Conservation (phyloP, 2,797 vertebrate genomes). For the Enteromius mattozi region DNA sequence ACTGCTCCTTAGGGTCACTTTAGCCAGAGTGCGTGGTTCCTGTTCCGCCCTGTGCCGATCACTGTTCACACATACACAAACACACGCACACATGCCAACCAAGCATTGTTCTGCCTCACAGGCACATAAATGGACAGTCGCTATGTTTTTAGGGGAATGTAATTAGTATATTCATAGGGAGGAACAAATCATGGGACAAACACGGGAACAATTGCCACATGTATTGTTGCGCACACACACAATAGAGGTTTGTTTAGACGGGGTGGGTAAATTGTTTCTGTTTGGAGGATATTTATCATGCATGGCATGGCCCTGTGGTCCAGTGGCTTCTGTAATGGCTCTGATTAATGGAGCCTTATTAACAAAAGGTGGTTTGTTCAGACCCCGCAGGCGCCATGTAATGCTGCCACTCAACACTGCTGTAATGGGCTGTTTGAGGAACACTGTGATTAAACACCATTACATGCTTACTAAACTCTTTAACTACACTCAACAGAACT, state of each 20-base stretch:
- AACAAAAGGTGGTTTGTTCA: slow-evolving; percentile 79
- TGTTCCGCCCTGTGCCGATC: slow-evolving; percentile 75
- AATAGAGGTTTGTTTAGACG: slow-evolving; percentile 69
- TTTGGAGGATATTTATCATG: slow-evolving; percentile 78
- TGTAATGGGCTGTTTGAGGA: slow-evolving; percentile 80
- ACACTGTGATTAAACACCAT: slow-evolving; percentile 80
- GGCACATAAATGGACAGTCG: slow-evolving; percentile 1
- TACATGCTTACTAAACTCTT: slow-evolving; percentile 70
- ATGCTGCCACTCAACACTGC: slow-evolving; percentile 72
- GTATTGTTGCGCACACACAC: slow-evolving; percentile 24
- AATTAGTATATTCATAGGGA: slow-evolving; percentile 29
- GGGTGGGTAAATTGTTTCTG: slow-evolving; percentile 80
- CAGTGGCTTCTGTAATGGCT: slow-evolving; percentile 74
- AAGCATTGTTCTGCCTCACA: slow-evolving; percentile 34
- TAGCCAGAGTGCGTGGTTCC: slow-evolving; percentile 76
- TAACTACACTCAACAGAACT: slow-evolving; percentile 71
- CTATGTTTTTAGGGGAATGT: slow-evolving; percentile 1
- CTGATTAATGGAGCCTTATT: slow-evolving; percentile 82
- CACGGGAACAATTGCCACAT: slow-evolving; percentile 40
- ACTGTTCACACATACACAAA: slow-evolving; percentile 57
- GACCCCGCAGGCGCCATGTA: slow-evolving; percentile 72
- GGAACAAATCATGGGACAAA: slow-evolving; percentile 14
- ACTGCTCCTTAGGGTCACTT: slow-evolving; percentile 78
- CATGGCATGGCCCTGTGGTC: slow-evolving; percentile 61
- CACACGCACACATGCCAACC: slow-evolving; percentile 28